These are phyloP conservation scores for Scaptodrosophila lebanonensis DNA, from an alignment of 1,140 invertebrate genomes.

Conservation along the genomic window DNA sequence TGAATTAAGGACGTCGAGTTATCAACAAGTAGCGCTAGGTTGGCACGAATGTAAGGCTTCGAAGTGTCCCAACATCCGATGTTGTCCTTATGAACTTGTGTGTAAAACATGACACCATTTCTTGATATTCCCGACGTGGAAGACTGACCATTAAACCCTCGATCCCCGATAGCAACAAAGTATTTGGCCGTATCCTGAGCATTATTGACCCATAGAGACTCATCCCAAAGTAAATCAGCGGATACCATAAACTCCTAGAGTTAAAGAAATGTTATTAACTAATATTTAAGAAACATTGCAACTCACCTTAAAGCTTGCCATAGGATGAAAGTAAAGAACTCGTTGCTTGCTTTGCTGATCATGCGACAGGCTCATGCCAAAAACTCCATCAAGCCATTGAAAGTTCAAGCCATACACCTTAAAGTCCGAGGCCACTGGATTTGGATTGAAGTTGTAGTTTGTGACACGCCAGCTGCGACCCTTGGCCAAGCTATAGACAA, in stretches of 20 bases:
- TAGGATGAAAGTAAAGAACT: constrained; percentile 86
- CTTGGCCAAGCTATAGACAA: constrained; percentile 83
- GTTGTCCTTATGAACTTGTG: constrained; percentile 84
- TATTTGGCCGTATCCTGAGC: constrained; percentile 77
- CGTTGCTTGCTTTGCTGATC: constrained; percentile 78
- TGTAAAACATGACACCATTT: constrained; percentile 87
- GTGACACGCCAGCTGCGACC: constrained; percentile 84
- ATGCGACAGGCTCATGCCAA: constrained; percentile 85
- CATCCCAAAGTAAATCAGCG: constrained; percentile 81
- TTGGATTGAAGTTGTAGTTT: constrained; percentile 86
- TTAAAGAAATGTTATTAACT: neutral
- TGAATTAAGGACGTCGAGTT: constrained; percentile 79
- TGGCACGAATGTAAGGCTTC: constrained; percentile 82
- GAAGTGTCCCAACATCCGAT: constrained; percentile 88
- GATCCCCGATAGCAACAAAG: constrained; percentile 82
- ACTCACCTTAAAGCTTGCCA: constrained; percentile 83
- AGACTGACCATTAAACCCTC: constrained; percentile 82
- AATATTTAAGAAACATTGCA: neutral
- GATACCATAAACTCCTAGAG: constrained; percentile 83
- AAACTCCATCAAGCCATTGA: constrained; percentile 89
- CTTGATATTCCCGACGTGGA: constrained; percentile 84
- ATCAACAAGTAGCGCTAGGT: constrained; percentile 81
- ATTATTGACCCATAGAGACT: constrained; percentile 78
- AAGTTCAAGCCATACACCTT: constrained; percentile 85
- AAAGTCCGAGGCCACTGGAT: constrained; percentile 84